phyloP scores from a whole-genome alignment of 2,797 vertebrate genomes.

The Pangasius larnaudii region DNA sequence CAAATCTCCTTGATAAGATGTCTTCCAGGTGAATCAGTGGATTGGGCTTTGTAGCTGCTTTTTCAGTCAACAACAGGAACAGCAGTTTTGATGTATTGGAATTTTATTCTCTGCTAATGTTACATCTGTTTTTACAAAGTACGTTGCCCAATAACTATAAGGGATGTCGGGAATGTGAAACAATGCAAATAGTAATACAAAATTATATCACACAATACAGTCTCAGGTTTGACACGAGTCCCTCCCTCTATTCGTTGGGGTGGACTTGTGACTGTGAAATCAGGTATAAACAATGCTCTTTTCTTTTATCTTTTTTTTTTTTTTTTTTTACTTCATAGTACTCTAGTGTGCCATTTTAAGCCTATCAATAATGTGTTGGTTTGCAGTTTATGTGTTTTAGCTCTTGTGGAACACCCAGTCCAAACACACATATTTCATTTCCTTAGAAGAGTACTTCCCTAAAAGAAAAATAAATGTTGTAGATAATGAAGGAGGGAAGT shows the following conservation, averaged over 20 bases:
- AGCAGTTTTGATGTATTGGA: neutral
- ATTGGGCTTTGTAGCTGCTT: neutral
- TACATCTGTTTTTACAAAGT: neutral
- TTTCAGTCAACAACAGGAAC: too few species aligned
- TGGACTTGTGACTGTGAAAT: slow-evolving; percentile 8
- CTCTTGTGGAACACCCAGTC: slow-evolving; percentile 29
- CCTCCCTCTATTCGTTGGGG: neutral
- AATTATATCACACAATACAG: neutral
- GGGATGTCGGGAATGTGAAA: neutral
- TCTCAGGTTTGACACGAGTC: neutral
- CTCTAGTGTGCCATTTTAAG: slow-evolving; percentile 31
- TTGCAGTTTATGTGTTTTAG: slow-evolving; percentile 18
- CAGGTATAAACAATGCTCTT: neutral
- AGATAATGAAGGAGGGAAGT: slow-evolving; percentile 11
- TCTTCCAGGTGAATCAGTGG: neutral
- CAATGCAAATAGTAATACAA: neutral
- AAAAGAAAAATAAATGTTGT: slow-evolving; percentile 37
- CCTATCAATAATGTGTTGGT: slow-evolving; percentile 24
- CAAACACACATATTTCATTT: slow-evolving; percentile 36
- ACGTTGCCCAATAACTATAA: neutral
- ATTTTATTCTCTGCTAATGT: neutral
- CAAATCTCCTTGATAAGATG: slow-evolving; percentile 24
- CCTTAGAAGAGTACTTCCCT: slow-evolving; percentile 25
- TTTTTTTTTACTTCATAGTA: neutral
- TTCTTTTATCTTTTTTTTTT: neutral